Percentiles rank a stretch among this genome's conserved stretches.
These are phyloP conservation scores for Cyphomyrmex costatus DNA, from an alignment of 1,140 invertebrate genomes.

Conservation along the genomic window DNA sequence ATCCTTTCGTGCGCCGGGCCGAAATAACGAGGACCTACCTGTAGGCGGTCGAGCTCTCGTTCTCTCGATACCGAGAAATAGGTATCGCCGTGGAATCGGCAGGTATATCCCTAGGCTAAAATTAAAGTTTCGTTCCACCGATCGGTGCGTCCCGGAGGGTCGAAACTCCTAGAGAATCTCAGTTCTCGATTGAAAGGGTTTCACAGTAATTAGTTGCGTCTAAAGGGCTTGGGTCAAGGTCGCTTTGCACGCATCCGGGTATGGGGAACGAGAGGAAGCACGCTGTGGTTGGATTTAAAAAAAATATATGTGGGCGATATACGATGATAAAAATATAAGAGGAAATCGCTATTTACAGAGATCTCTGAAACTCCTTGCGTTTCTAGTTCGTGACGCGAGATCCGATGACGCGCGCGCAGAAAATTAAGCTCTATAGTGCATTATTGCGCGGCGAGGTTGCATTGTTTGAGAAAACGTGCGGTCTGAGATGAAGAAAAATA, in stretches of 20 bases:
- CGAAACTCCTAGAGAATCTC: conserved; percentile 35
- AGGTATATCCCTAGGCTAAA: conserved; percentile 44
- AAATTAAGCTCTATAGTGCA: not conserved
- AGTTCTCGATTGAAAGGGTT: conserved; percentile 13
- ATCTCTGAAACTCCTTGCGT: not conserved
- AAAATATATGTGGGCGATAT: not conserved
- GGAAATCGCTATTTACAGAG: conserved; percentile 2
- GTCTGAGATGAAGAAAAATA: conserved; percentile 48
- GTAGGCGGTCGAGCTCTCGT: conserved; percentile 29
- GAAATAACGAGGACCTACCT: conserved; percentile 58
- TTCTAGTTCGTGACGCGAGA: not conserved
- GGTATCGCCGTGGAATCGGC: conserved; percentile 58
- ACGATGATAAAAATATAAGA: conserved; percentile 7
- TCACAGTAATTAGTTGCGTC: conserved; percentile 47
- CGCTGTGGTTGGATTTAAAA: conserved; percentile 9
- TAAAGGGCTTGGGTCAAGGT: conserved; percentile 55
- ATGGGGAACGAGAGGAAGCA: not conserved
- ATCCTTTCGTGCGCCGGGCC: conserved; percentile 15
- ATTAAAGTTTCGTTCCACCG: conserved; percentile 43
- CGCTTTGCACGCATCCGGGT: not conserved
- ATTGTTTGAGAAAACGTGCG: not conserved
- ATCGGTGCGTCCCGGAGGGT: conserved; percentile 37
- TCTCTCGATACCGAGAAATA: conserved; percentile 55
- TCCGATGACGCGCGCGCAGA: not conserved
- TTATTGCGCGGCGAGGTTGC: conserved; percentile 31